These are phyloP conservation scores for Teinopalpus imperialis DNA, from an alignment of 2,888 invertebrate genomes.

Conservation along the genomic window DNA sequence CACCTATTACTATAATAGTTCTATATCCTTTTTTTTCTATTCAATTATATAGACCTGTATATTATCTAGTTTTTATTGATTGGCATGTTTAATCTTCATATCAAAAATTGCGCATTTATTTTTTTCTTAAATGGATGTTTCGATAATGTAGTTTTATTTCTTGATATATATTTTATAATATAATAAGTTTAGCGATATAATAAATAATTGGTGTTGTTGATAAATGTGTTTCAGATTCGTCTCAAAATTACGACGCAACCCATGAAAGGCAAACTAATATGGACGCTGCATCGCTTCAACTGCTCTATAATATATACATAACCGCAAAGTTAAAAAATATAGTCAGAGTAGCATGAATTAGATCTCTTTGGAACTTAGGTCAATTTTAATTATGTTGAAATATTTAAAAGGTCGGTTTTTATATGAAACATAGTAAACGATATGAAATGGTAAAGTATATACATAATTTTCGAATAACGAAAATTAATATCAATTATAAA, in stretches of 20 bases:
- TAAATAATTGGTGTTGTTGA: not conserved
- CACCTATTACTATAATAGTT: not conserved
- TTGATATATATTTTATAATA: too few relatives aligned
- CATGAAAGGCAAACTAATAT: conserved; percentile 39
- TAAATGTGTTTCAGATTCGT: conserved; percentile 63
- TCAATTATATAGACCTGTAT: too few relatives aligned
- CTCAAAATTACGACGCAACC: conserved; percentile 71
- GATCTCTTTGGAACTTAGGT: conserved; percentile 7
- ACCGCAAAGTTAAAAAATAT: not conserved
- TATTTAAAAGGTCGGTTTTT: too few relatives aligned
- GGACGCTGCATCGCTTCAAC: conserved; percentile 29
- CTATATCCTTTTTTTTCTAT: too few relatives aligned
- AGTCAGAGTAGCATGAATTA: conserved; percentile 8
- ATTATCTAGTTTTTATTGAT: too few relatives aligned
- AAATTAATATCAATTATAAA: conserved; percentile 3
- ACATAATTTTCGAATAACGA: conserved; percentile 11
- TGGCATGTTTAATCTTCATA: too few relatives aligned
- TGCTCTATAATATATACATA: conserved; percentile 14
- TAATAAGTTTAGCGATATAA: not conserved
- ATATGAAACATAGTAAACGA: too few relatives aligned
- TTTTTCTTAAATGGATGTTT: too few relatives aligned
- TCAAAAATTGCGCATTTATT: too few relatives aligned
- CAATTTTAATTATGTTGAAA: too few relatives aligned
- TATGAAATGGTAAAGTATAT: conserved; percentile 11
- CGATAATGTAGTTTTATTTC: too few relatives aligned